A percentile compares a stretch with the other conserved stretches of the same genome.
Evolutionary conservation across 2,888 invertebrate species (phyloP).

Genomic region (Sarcophaga variegata): DNA sequence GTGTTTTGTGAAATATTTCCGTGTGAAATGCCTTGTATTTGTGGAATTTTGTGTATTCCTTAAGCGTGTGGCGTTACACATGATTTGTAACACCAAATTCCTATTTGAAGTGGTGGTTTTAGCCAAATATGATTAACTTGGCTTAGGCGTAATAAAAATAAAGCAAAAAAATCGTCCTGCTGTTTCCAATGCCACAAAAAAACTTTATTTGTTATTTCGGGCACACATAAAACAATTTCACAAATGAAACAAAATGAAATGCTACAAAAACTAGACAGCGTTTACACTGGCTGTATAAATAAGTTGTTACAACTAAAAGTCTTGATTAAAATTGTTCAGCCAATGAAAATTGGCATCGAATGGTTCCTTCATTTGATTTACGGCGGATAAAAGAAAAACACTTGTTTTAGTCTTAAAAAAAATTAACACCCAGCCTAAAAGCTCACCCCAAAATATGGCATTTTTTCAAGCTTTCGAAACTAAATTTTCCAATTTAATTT

Average conservation of each 20-base stretch:
- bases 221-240: slow-evolving; percentile 46
- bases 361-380: no score
- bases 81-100: slow-evolving; percentile 43
- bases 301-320: not conserved
- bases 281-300: not conserved
- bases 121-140: slow-evolving; percentile 51
- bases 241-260: not conserved
- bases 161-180: not conserved
- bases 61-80: slow-evolving; percentile 36
- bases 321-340: not conserved
- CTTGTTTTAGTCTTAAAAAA: not conserved
- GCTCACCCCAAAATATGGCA: slow-evolving; percentile 7
- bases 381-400: no score
- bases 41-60: slow-evolving; percentile 33
- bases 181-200: not conserved
- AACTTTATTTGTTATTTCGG: slow-evolving; percentile 29
- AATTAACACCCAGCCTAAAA: not conserved
- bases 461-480: not conserved
- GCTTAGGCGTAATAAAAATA: slow-evolving; percentile 5
- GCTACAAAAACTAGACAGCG: not conserved
- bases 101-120: slow-evolving; percentile 3
- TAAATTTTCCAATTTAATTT: slow-evolving; percentile 11
- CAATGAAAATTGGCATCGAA: not conserved
- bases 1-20: no score
- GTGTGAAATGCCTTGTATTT: not conserved